Base-by-base conservation (phyloP, 2,797 vertebrate genomes). In the Enoplosus armatus region DNA sequence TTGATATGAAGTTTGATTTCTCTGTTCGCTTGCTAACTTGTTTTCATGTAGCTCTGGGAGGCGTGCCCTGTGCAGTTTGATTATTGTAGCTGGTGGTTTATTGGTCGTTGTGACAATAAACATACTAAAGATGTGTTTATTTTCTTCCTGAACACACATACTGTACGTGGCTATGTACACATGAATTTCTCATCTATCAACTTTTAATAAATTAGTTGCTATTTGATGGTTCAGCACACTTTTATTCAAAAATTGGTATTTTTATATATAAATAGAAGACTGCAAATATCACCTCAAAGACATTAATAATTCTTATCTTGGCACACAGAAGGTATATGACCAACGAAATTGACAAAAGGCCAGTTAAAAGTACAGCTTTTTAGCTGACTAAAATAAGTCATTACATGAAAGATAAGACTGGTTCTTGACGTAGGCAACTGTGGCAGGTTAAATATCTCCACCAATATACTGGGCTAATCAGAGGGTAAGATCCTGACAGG, bases 391-490 rank as follows among this genome's bases (percentile, higher is more conserved):
- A 67, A 88, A 54, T 41, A 73, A 82, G 22, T 66, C n/a, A 66
- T 69, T 56, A 54, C 39, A 74, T 59, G 27, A 76, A 66, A 50
- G 53, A 59, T 39, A 60, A 60, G 62, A 53, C 50, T 53, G 14
- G 61, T 75, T 58, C 31, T 58, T 85, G 80, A 86, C 4, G 29
- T 59, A 56, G 66, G 60, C 69, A 58, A 74, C 72, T 70, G 72
- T 80, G 79, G 84, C 87, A 89, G 83, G 78, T 85, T 90, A 92
- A 91, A 92, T 79, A 87, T 90, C 58, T 73, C 73, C 55, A 76
- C 60, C 82, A 80, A 80, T 85, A 80, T 54, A 81, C 61, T 51
- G 74, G 55, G 72, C 70, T 87, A 91, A 93, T 93, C 91, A 88
- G 59, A 86, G 81, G 81, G 37, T 78, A 47, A 72, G 80, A 75